Conservation (phyloP, 2,797 vertebrate species). For the Thripadectes ignobilis region DNA sequence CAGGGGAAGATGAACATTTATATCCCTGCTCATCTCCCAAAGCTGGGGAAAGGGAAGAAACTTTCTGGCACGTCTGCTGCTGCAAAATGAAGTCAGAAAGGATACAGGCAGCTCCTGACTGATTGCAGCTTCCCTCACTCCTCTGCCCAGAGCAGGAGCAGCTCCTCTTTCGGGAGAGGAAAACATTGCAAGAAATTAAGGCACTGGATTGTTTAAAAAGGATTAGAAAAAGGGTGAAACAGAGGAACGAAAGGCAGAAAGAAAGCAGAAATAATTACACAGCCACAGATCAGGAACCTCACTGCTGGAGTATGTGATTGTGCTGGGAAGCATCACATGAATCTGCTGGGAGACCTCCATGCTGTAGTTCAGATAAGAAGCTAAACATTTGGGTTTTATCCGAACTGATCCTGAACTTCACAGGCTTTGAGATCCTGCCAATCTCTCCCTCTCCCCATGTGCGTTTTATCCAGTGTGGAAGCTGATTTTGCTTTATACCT, state of each 20-base stretch:
- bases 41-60: background rate
- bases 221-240: background rate
- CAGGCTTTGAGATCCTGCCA: conserved; percentile 13
- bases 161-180: background rate
- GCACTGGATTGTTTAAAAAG: background rate
- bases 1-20: background rate
- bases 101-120: background rate
- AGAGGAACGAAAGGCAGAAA: conserved; percentile 2
- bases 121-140: background rate
- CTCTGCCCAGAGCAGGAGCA: background rate
- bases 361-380: conserved; percentile 25
- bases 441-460: background rate
- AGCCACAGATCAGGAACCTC: background rate
- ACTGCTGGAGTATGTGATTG: background rate
- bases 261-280: background rate
- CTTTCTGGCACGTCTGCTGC: background rate
- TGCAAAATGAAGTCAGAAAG: background rate
- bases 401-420: background rate
- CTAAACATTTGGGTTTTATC: background rate
- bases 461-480: background rate
- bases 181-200: background rate
- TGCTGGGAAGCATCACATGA: background rate
- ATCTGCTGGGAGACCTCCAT: background rate
- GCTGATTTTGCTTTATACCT: background rate
- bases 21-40: background rate